Evolutionary conservation across 1,140 invertebrate genomes (phyloP).

Genomic region (Diuraphis noxia): DNA sequence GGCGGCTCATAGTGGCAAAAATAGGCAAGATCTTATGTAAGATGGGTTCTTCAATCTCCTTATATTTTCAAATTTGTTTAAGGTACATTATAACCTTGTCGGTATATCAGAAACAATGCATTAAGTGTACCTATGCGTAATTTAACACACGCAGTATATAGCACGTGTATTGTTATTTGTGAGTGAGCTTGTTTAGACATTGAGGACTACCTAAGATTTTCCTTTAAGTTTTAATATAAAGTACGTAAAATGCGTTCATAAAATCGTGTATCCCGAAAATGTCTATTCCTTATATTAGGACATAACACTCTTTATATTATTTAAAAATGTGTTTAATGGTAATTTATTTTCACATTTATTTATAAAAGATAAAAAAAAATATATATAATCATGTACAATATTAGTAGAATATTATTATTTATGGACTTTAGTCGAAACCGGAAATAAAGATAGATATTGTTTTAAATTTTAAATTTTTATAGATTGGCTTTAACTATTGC

Average conservation of each 20-base stretch:
- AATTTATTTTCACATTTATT: not conserved
- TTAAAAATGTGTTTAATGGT: not conserved
- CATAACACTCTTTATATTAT: not conserved
- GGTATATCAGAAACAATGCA: not conserved
- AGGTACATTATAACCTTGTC: not conserved
- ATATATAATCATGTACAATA: not conserved
- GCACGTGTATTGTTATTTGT: not conserved
- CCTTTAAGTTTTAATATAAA: too few species aligned
- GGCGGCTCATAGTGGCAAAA: not conserved
- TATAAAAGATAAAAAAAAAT: conserved; percentile 10
- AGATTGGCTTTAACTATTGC: not conserved
- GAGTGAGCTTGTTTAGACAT: not conserved
- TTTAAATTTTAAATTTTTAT: not conserved
- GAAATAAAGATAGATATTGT: not conserved
- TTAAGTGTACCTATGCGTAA: too few species aligned
- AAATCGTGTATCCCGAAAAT: not conserved
- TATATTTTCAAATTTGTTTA: not conserved
- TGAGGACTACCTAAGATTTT: not conserved
- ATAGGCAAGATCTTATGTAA: not conserved
- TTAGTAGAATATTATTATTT: not conserved
- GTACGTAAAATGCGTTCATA: not conserved
- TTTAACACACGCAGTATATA: not conserved
- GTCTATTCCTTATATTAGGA: not conserved
- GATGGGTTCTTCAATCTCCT: not conserved
- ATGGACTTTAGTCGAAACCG: not conserved